These are phyloP conservation scores for Ophion obscuratus DNA, from an alignment of 2,888 invertebrate genomes.

Conservation along the genomic window DNA sequence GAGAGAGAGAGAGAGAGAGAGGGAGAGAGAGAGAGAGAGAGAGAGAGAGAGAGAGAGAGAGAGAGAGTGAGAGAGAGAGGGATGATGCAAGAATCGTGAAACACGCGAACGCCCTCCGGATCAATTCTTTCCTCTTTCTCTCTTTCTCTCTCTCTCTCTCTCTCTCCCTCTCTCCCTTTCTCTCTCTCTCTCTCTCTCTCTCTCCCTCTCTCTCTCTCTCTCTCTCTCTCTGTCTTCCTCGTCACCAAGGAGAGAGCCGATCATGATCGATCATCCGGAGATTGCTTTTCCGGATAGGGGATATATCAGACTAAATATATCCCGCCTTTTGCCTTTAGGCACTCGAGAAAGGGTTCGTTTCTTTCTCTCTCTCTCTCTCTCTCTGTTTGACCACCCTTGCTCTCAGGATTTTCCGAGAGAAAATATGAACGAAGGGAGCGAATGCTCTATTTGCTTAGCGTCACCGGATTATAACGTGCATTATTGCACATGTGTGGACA, in stretches of 20 bases:
- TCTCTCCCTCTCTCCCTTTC: constrained; percentile 47
- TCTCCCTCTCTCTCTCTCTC: constrained; percentile 54
- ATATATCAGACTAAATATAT: constrained; percentile 71
- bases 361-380: constrained; percentile 6
- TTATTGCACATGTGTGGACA: constrained; percentile 72
- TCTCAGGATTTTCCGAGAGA: constrained; percentile 41
- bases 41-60: constrained; percentile 40
- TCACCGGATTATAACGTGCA: constrained; percentile 82
- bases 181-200: constrained; percentile 26
- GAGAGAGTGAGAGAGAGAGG: constrained; percentile 71
- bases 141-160: constrained; percentile 43
- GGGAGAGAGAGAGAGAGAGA: constrained; percentile 63
- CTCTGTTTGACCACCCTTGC: constrained; percentile 52
- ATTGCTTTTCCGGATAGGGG: constrained; percentile 78
- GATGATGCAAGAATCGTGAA: constrained; percentile 71
- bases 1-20: constrained; percentile 69
- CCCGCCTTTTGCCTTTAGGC: constrained; percentile 50
- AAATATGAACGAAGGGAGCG: constrained; percentile 41
- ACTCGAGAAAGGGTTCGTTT: constrained; percentile 62
- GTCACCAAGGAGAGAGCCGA: constrained; percentile 72
- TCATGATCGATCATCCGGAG: constrained; percentile 82
- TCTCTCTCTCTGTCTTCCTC: constrained; percentile 39
- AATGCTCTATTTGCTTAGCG: constrained; percentile 81
- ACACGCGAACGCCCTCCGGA: constrained; percentile 68
- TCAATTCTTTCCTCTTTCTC: constrained; percentile 68